Evolutionary conservation across 2,888 invertebrate species (phyloP), one percentile per base, ranked within the genome.

Genomic region (Drosophila robusta): DNA sequence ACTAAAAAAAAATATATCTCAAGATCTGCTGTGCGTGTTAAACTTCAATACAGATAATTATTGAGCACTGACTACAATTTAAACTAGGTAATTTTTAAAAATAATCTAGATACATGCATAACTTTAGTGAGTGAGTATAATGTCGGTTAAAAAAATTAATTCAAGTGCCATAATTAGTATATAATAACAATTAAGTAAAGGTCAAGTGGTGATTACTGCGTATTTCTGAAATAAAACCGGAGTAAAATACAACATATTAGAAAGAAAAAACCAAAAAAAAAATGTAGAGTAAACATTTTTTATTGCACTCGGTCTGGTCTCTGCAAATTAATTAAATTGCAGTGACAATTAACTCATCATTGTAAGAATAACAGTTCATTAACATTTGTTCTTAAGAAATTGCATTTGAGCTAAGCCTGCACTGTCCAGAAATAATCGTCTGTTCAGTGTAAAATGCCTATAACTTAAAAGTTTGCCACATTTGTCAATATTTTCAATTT

Each of bases 331-430:
- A 7, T 1, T 39, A 32, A 52, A 62, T 52, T 60, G 50, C 39
- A 56, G n/a, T 18, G 49, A 9, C 29, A 74, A 67, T 78, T 52
- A 65, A 36, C 36, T 39, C 32, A 38, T 32, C 32, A 38, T 32
- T 16, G 41, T 5, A 39, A 6, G 24, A 51, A 47, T 12, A 49
- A 14, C 44, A 14, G 63, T 44, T 63, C 36, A 55, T 85, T 78
- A 65, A 65, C 75, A 46, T 49, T 63, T 67, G 61, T 68, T 42
- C 63, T 39, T 14, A 14, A 24, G 14, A 12, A 74, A 45, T 12
- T 45, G 26, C 32, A 55, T 47, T 38, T 7, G 9, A 56, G 14
- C 9, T 46, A 2, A 34, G 34, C 32, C 16, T 44, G 32, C 14
- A 24, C 12, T 36, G 6, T 26, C 14, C 26, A 29, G 12, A 18